Base-by-base conservation (phyloP, 2,113 vertebrate genomes). In the Rhynchomys soricoides region DNA sequence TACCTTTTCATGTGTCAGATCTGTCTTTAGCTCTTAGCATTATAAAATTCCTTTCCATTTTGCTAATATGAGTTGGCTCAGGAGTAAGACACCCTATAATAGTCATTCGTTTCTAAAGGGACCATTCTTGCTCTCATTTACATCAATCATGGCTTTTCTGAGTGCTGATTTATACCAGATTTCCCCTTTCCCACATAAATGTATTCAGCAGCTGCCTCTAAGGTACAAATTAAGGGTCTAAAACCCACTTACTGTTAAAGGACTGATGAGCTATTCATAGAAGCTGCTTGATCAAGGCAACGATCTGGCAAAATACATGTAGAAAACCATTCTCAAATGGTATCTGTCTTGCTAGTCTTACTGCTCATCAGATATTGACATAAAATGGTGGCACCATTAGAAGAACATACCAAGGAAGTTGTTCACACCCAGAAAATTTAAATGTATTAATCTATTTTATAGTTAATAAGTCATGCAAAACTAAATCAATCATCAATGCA, bases 231-330 rank as follows among this genome's bases (percentile, higher is more conserved):
- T 96, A 43, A 96, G 96, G 89, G 50, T 98, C 92, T 96, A 70
- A 97, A 97, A 97, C 64, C 66, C 24, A 85, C 96, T 95, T 95
- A 8, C 40, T 94, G 5, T 94, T 74, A 37, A 96, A 73, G 82
- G 77, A 94, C 95, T 95, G 50, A 96, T 96, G 82, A 97, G 96
- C 95, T 97, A 71, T 97, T 98, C 93, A 93, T 8, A 93, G 75
- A 7, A 78, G 68, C 75, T 62, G 66, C 92, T 95, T 55, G 87
- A 73, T 94, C 96, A 81, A 1, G 97, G 75, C 55, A 90, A 26
- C 92, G 48, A 95, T 78, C 0, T 21, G 21, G 1, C 95, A 96
- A 94, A 90, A 64, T 62, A 40, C 37, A 12, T 71, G 45, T 59
- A 88, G 48, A 93, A 82, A 95, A 85, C 86, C 52, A 21, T 90